Evolutionary conservation across 1,140 invertebrate species (phyloP), one percentile per base, ranked within the genome.

Genomic region (Hormaphis cornu): DNA sequence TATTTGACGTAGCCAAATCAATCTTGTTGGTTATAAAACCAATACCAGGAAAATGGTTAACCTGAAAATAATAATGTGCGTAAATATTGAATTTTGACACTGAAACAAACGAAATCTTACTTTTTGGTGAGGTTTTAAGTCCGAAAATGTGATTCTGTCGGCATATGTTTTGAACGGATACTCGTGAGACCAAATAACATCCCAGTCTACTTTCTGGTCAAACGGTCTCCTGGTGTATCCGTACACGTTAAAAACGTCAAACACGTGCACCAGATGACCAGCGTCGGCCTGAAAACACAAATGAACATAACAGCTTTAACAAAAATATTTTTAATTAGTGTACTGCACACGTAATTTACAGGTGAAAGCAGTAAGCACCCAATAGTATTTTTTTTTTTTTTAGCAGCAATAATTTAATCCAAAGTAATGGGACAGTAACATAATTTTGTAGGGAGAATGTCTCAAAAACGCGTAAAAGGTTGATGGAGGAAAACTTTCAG

Each of bases 21-120:
- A 94, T 91, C 82, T 98, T 98, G 75, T 93, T 96, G 0, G 94
- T 97, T 50, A 97, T 89, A 74, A 86, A 96, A 0, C 95, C 95
- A 66, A 90, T 91, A 0, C 94, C 95, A 3, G 95, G 95, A 76
- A 96, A 92, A 78, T 98, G 93, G 77, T 98, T 98, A 0, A 98
- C 87, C 79, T 83, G 73, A 53, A 78, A 75, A 24, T 75, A 44
- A 72, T 61, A 12, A 30, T 30, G 8, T 8, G 14, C 59, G 20
- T 40, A 26, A n/a, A 69, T 50, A 20, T 48, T 69, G 24, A 26
- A 50, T 33, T 24, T 46, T 35, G 22, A 35, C 40, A n/a, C 66
- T 24, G n/a, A 24, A 14, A 33, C 7, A n/a, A n/a, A n/a, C 5
- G 12, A 44, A 44, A 30, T 48, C 56, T 73, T 73, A 82, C 81